Percentiles rank a stretch among this genome's conserved stretches.
Evolutionary conservation across 2,888 invertebrate genomes (phyloP).

Genomic region (Idaea dimidiata): DNA sequence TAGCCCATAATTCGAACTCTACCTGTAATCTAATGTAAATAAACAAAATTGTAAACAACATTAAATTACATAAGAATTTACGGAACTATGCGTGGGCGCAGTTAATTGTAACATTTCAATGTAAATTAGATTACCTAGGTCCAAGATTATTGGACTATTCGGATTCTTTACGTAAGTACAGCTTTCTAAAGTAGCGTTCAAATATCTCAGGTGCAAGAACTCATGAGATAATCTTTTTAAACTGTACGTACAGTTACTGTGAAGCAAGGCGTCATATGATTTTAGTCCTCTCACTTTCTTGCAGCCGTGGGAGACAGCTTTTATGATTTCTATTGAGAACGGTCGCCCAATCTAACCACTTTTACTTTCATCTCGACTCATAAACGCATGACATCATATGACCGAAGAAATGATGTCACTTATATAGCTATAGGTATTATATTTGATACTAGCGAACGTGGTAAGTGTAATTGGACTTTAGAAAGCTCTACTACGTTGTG

Average conservation of each 20-base stretch:
- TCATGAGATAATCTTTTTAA: constrained; percentile 9
- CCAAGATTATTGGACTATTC: neutral
- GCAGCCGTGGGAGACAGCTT: constrained; percentile 46
- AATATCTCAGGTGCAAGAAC: neutral
- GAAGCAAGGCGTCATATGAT: constrained; percentile 26
- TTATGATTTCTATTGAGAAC: constrained; percentile 58
- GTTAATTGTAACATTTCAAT: neutral
- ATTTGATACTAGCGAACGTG: constrained; percentile 2
- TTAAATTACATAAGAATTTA: neutral
- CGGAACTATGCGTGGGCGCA: neutral
- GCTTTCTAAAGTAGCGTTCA: constrained; percentile 34
- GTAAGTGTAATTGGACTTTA: constrained; percentile 3
- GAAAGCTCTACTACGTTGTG: constrained; percentile 7
- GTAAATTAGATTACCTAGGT: neutral
- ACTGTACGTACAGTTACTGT: constrained; percentile 16
- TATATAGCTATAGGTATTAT: constrained; percentile 1
- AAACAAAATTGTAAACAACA: neutral
- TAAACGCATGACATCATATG: constrained; percentile 49
- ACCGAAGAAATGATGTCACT: constrained; percentile 24
- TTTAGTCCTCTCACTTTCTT: constrained; percentile 67
- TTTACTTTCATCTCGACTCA: constrained; percentile 64
- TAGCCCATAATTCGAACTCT: neutral
- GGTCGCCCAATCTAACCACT: constrained; percentile 67
- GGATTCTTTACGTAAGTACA: constrained; percentile 24
- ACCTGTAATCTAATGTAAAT: neutral